phyloP scores from a whole-genome alignment of 2,888 invertebrate genomes.

The Diarsia mendica region DNA sequence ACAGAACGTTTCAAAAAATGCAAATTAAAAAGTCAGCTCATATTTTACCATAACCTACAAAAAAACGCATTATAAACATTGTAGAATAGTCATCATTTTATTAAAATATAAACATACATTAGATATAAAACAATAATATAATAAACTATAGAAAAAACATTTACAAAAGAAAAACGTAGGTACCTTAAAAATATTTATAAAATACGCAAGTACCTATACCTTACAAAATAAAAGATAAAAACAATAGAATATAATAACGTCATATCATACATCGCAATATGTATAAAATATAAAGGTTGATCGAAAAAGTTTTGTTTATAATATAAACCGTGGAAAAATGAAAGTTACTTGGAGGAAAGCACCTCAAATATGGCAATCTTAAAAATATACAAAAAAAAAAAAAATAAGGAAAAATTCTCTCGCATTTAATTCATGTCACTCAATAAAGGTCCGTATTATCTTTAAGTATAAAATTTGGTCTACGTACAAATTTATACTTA shows the following conservation, averaged over 20 bases:
- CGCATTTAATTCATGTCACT: no score
- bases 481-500: no score
- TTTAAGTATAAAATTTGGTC: no score
- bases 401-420: no score
- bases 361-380: not conserved
- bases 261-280: not conserved
- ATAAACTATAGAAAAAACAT: not conserved
- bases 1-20: no score
- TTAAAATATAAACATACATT: not conserved
- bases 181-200: slow-evolving; percentile 5
- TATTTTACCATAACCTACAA: not conserved
- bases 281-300: slow-evolving; percentile 7
- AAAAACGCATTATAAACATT: not conserved
- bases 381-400: no score
- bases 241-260: not conserved
- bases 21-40: no score
- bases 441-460: no score
- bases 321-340: not conserved
- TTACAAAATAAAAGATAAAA: not conserved
- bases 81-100: slow-evolving; percentile 1
- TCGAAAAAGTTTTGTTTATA: not conserved
- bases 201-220: slow-evolving; percentile 2
- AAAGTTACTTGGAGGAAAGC: not conserved
- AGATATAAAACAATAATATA: not conserved
- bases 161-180: not conserved